Conservation (phyloP, 2,113 vertebrate species). For the Saguinus midas region DNA sequence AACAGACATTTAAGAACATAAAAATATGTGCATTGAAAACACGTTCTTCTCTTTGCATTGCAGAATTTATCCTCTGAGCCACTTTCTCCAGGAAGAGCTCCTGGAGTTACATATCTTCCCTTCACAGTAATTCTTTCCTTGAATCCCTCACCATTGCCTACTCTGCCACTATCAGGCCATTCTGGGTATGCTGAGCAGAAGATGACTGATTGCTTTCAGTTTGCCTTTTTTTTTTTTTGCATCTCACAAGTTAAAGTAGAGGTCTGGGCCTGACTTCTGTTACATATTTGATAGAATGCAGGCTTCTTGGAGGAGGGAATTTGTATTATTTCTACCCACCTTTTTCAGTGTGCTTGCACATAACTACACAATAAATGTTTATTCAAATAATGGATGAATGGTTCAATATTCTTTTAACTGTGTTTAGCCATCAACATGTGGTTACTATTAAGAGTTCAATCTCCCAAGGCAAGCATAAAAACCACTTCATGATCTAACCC, state of each 20-base stretch:
- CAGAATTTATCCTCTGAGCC: not conserved
- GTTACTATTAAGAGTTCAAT: not conserved
- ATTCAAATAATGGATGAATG: not conserved
- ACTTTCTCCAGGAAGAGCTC: not conserved
- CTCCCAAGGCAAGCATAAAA: not conserved
- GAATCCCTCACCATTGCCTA: not conserved
- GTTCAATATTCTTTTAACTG: not conserved
- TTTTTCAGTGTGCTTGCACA: not conserved
- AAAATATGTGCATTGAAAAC: not conserved
- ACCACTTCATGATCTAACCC: not conserved
- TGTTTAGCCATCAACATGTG: not conserved
- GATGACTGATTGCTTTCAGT: too few relatives aligned
- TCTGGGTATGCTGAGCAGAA: not conserved
- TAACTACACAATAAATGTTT: not conserved
- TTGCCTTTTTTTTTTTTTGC: not conserved
- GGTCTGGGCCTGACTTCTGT: not conserved
- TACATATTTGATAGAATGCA: not conserved
- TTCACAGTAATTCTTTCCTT: not conserved
- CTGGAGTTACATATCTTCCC: not conserved
- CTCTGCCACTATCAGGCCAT: fast-evolving
- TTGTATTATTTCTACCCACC: not conserved
- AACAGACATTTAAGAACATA: not conserved
- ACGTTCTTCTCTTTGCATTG: not conserved
- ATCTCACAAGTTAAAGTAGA: not conserved
- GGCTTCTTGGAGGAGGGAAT: not conserved